These are phyloP conservation scores for Pardalotus punctatus DNA, from an alignment of 2,113 vertebrate species.

Conservation along the genomic window DNA sequence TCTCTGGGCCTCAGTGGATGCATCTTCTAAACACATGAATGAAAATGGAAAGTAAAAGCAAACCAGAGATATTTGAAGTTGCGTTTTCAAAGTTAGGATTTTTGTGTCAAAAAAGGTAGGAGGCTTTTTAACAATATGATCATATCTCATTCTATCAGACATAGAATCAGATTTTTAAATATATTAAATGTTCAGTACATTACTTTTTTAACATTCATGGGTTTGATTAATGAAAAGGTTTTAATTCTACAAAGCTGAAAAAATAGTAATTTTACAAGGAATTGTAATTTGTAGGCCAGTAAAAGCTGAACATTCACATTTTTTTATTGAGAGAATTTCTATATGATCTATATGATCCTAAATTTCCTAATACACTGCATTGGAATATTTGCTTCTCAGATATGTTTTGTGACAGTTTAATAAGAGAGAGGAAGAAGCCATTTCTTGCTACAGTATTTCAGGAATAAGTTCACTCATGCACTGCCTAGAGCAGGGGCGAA, in stretches of 20 bases:
- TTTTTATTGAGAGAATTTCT: background rate
- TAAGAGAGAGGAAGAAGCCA: background rate
- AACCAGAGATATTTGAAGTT: background rate
- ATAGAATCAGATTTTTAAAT: background rate
- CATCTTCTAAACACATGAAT: background rate
- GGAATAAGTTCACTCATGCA: slow-evolving; percentile 38
- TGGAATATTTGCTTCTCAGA: slow-evolving; percentile 34
- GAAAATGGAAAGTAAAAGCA: background rate
- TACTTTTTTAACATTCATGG: background rate
- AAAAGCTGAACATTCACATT: background rate
- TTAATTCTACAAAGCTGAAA: background rate
- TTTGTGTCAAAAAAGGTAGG: background rate
- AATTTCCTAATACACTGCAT: background rate
- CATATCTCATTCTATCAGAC: background rate
- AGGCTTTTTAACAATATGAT: background rate
- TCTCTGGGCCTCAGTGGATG: background rate
- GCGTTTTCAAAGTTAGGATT: background rate
- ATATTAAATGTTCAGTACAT: background rate
- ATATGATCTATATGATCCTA: background rate
- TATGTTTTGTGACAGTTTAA: slow-evolving; percentile 29
- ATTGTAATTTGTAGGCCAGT: background rate
- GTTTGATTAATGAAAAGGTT: background rate
- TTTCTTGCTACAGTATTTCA: slow-evolving; percentile 25
- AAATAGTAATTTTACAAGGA: background rate
- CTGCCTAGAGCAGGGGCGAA: background rate